Base-by-base conservation (phyloP, 1,140 invertebrate species). In the Belonocnema kinseyi region DNA sequence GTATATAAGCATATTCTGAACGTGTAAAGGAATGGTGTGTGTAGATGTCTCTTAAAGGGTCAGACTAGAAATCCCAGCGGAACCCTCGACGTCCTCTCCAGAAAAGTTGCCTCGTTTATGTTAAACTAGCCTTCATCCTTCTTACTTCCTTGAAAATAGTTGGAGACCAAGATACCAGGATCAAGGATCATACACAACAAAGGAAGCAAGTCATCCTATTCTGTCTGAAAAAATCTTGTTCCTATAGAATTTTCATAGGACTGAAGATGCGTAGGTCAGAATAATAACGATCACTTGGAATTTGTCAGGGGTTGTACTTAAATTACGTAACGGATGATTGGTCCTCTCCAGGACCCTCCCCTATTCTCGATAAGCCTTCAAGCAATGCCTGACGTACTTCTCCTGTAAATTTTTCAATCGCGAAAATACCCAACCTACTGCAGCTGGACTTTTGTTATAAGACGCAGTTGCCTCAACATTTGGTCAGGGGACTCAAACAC, bases 51-150 rank as follows among this genome's bases (percentile, higher is more conserved):
- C 74, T 76, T 78, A 77, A 79, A 83, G 81, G 79, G 80, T 80
- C 79, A 76, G 83, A 85, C 81, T 81, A 76, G 76, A 80, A 80
- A 86, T 85, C 85, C 84, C 80, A 74, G 72, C 73, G 81, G 84
- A 83, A 73, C 76, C 77, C 78, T 82, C 75, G 77, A 80, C 77
- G 80, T 81, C 77, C 79, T 70, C 80, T 53, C 58, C 77, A 82
- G 82, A 85, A 89, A 87, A 88, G 83, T 86, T 85, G 79, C 78
- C 81, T 83, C 86, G 85, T 86, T 88, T 86, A 87, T 85, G 86
- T 83, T 87, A 87, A 89, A 88, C 88, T 85, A 84, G 86, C 84
- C 81, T 86, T 56, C 66, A 72, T 61, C 76, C 79, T 77, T 80
- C 78, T 77, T 80, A 19, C 73, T 74, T 77, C 72, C 71, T 21